These are phyloP conservation scores for Bradypodion pumilum DNA, from an alignment of 2,797 vertebrate species.

Conservation along the genomic window DNA sequence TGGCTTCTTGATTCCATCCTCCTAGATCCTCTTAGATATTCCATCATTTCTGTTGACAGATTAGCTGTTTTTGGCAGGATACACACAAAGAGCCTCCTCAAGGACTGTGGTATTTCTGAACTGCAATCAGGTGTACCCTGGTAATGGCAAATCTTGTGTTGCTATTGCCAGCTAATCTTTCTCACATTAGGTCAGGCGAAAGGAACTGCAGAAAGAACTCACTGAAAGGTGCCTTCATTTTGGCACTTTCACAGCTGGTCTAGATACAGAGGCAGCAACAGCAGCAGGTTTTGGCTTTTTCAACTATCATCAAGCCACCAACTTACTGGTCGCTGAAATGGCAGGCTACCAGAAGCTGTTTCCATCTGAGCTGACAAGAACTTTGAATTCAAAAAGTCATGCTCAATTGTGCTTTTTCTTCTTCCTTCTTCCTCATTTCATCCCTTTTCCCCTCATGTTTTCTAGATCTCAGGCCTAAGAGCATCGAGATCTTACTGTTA, in stretches of 20 bases:
- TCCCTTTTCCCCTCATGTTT: not conserved
- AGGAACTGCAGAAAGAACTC: no score
- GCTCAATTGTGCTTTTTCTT: not conserved
- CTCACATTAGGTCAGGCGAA: no score
- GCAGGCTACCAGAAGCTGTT: not conserved
- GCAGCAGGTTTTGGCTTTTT: not conserved
- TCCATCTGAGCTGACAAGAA: not conserved
- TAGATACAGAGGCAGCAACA: no score
- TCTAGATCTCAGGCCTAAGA: not conserved
- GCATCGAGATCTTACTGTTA: not conserved
- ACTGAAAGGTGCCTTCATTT: no score
- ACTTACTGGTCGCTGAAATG: not conserved
- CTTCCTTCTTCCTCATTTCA: not conserved
- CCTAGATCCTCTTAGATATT: not conserved
- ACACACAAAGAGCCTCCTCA: no score
- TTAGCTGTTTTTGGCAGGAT: not conserved
- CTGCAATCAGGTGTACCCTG: no score
- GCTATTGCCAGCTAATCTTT: no score
- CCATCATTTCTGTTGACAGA: not conserved
- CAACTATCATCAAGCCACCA: not conserved
- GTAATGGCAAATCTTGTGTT: no score
- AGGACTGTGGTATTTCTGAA: no score
- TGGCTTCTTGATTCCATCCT: not conserved
- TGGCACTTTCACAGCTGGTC: no score
- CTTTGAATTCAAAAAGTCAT: not conserved